Percentiles rank a stretch among this genome's conserved stretches.
Evolutionary conservation across 2,888 invertebrate genomes (phyloP).

Genomic region (Stenotaenia linearis): DNA sequence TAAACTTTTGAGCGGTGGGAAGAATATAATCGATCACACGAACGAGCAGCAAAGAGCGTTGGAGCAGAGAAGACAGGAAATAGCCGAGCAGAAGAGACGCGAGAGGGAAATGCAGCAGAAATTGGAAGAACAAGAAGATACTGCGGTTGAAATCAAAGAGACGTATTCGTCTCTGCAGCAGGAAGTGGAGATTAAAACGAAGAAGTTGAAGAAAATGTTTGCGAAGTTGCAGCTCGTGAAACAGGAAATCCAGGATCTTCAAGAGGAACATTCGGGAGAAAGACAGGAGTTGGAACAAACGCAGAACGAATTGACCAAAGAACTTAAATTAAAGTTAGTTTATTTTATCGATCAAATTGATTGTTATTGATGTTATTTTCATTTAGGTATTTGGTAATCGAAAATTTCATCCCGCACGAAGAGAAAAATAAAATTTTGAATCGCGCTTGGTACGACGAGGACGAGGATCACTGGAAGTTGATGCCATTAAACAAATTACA

Average conservation of each 20-base stretch:
- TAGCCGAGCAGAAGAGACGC: constrained; percentile 71
- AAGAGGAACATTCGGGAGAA: constrained; percentile 84
- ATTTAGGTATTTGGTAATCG: constrained; percentile 62
- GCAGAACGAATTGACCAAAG: constrained; percentile 81
- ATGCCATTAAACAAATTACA: constrained; percentile 41
- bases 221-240: constrained; percentile 69
- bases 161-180: constrained; percentile 89
- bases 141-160: constrained; percentile 79
- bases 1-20: constrained; percentile 87
- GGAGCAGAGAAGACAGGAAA: constrained; percentile 76
- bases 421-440: constrained; percentile 68
- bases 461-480: constrained; percentile 68
- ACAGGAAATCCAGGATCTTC: constrained; percentile 72
- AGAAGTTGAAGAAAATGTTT: constrained; percentile 84
- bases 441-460: constrained; percentile 72
- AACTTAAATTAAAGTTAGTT: constrained; percentile 83
- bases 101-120: constrained; percentile 90
- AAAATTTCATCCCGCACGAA: constrained; percentile 81
- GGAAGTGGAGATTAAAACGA: constrained; percentile 94
- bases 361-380: constrained; percentile 44
- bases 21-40: constrained; percentile 90
- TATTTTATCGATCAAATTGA: too few species aligned
- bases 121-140: constrained; percentile 89
- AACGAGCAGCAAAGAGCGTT: constrained; percentile 87
- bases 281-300: constrained; percentile 85